Conservation (phyloP, 2,888 invertebrate species). For the Sycophila texana region DNA sequence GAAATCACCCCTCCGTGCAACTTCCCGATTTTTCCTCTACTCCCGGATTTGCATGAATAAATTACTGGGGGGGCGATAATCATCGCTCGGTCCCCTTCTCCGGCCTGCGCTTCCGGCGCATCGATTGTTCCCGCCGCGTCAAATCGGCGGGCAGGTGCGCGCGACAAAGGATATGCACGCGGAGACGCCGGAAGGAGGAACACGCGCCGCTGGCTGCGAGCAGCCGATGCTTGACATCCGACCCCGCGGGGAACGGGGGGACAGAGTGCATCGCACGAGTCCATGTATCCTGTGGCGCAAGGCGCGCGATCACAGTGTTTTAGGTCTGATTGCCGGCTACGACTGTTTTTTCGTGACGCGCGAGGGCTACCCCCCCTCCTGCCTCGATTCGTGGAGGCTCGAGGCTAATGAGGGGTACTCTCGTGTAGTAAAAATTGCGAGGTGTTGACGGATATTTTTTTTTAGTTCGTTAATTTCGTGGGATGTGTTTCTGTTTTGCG, state of each 20-base stretch:
- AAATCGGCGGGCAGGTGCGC: slow-evolving; percentile 29
- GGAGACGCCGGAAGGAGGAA: slow-evolving; percentile 36
- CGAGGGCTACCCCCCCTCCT: too few relatives aligned
- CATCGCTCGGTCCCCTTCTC: slow-evolving; percentile 7
- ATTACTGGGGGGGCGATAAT: slow-evolving; percentile 37
- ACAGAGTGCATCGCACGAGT: background rate
- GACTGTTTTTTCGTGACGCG: background rate
- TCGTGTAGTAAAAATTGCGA: too few relatives aligned
- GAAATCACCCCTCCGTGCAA: background rate
- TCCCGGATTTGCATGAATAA: slow-evolving; percentile 41
- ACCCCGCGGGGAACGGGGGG: slow-evolving; percentile 5
- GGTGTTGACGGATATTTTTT: too few relatives aligned
- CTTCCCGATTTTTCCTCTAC: background rate
- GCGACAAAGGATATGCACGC: slow-evolving; percentile 40
- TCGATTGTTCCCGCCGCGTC: slow-evolving; percentile 26
- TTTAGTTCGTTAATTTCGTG: too few relatives aligned
- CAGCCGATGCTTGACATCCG: slow-evolving; percentile 28
- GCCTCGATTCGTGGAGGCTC: too few relatives aligned
- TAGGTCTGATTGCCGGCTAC: slow-evolving; percentile 1
- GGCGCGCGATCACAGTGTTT: slow-evolving; percentile 13
- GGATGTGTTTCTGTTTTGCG: too few relatives aligned
- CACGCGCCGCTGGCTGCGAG: slow-evolving; percentile 14
- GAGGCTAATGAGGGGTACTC: too few relatives aligned
- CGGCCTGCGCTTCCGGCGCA: slow-evolving; percentile 14
- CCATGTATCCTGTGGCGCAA: background rate